Evolutionary conservation across 2,888 invertebrate species (phyloP).

Genomic region (Drosophila ezoana): DNA sequence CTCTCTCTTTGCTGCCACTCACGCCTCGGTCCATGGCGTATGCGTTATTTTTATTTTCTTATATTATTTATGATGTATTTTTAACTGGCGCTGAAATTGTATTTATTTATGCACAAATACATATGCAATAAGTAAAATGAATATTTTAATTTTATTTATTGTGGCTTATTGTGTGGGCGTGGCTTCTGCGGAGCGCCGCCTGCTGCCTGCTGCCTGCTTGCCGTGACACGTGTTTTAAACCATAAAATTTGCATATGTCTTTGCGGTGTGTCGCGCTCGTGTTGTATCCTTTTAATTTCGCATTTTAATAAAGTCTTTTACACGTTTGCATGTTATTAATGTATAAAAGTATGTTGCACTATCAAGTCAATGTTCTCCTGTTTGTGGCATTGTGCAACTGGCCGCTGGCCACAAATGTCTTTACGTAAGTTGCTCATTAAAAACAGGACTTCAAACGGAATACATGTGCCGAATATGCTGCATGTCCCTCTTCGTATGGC

Average conservation of each 20-base stretch:
- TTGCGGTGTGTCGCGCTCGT: constrained; percentile 26
- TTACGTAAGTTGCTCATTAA: constrained; percentile 60
- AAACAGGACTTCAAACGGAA: constrained; percentile 15
- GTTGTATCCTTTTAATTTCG: constrained; percentile 11
- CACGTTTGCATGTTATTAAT: constrained; percentile 62
- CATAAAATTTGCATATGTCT: constrained; percentile 65
- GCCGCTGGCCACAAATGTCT: constrained; percentile 14
- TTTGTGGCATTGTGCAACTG: constrained; percentile 41
- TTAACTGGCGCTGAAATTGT: constrained; percentile 59
- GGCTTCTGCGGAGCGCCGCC: neutral
- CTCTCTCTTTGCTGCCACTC: neutral
- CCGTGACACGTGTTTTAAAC: constrained; percentile 67
- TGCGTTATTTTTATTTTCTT: constrained; percentile 64
- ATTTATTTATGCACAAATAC: constrained; percentile 72
- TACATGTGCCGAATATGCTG: no score
- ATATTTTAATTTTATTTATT: constrained; percentile 71
- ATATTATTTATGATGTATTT: constrained; percentile 61
- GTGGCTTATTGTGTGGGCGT: constrained; percentile 44
- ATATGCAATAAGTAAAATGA: constrained; percentile 60
- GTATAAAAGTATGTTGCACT: constrained; percentile 50
- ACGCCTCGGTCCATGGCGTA: constrained; percentile 38
- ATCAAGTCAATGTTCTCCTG: constrained; percentile 44
- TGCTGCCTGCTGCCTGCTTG: neutral
- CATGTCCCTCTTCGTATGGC: neutral
- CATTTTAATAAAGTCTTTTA: constrained; percentile 60